Conservation (phyloP, 1,140 invertebrate genomes). For the Eciton burchellii region DNA sequence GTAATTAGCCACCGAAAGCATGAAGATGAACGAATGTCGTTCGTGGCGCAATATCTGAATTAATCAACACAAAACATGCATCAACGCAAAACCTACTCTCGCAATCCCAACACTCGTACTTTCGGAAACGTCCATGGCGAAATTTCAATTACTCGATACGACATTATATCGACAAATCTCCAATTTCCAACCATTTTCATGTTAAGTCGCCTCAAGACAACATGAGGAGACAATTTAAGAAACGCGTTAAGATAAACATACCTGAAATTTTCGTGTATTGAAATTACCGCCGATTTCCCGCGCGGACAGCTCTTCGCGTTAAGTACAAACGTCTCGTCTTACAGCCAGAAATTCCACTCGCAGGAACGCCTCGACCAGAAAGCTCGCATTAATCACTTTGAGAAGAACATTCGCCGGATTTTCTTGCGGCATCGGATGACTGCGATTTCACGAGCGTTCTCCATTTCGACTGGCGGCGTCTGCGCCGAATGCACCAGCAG, state of each 20-base stretch:
- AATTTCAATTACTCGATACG: neutral
- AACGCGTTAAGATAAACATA: neutral
- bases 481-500: slow-evolving; percentile 28
- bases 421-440: slow-evolving; percentile 44
- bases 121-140: neutral
- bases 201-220: too few relatives aligned
- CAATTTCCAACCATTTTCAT: too few relatives aligned
- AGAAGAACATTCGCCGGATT: slow-evolving; percentile 24
- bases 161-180: neutral
- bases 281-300: neutral
- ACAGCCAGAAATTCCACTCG: slow-evolving; percentile 1
- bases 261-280: neutral
- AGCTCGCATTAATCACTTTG: slow-evolving; percentile 40
- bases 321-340: slow-evolving; percentile 5
- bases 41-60: slow-evolving; percentile 16
- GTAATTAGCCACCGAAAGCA: slow-evolving; percentile 12
- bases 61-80: slow-evolving; percentile 59
- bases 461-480: slow-evolving; percentile 18
- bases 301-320: neutral
- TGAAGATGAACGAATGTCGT: slow-evolving; percentile 16
- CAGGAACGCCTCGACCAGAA: neutral
- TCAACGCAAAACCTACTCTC: neutral
- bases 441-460: slow-evolving; percentile 42
- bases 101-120: too few relatives aligned
- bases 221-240: neutral